phyloP scores from a whole-genome alignment of 1,140 invertebrate genomes.

The Myzus persicae region DNA sequence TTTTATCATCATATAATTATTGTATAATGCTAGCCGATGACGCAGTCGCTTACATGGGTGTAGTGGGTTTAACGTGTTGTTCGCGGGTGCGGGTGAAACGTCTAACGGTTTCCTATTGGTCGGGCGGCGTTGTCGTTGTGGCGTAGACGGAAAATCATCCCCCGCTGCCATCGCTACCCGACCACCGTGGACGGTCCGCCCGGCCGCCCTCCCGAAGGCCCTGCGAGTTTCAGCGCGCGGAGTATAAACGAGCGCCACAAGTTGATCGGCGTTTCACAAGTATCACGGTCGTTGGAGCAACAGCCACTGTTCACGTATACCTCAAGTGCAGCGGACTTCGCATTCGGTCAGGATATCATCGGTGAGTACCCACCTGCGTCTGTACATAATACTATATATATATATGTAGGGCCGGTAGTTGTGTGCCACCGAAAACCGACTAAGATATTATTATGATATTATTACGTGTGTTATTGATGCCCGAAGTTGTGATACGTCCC shows the following conservation, averaged over 20 bases:
- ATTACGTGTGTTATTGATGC: neutral
- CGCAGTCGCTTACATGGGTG: neutral
- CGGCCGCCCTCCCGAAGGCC: slow-evolving; percentile 16
- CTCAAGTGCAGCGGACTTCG: neutral
- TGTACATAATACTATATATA: too few relatives aligned
- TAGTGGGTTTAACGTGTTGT: neutral
- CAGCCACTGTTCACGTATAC: neutral
- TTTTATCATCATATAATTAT: neutral
- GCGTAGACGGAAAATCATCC: slow-evolving; percentile 42
- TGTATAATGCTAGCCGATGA: neutral
- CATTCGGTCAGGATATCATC: neutral
- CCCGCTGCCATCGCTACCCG: neutral
- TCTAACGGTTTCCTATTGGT: slow-evolving; percentile 38
- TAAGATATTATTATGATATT: neutral
- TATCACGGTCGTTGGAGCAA: slow-evolving; percentile 53
- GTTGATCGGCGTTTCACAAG: slow-evolving; percentile 51
- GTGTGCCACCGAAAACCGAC: neutral
- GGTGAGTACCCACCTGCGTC: neutral
- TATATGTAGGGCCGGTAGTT: neutral
- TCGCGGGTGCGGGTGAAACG: neutral
- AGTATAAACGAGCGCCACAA: slow-evolving; percentile 58
- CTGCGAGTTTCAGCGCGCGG: slow-evolving; percentile 23
- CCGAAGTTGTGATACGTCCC: neutral
- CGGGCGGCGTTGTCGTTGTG: slow-evolving; percentile 17
- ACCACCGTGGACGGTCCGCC: neutral